Evolutionary conservation across 2,113 vertebrate genomes (phyloP).

Genomic region (Pelmatolapia mariae): DNA sequence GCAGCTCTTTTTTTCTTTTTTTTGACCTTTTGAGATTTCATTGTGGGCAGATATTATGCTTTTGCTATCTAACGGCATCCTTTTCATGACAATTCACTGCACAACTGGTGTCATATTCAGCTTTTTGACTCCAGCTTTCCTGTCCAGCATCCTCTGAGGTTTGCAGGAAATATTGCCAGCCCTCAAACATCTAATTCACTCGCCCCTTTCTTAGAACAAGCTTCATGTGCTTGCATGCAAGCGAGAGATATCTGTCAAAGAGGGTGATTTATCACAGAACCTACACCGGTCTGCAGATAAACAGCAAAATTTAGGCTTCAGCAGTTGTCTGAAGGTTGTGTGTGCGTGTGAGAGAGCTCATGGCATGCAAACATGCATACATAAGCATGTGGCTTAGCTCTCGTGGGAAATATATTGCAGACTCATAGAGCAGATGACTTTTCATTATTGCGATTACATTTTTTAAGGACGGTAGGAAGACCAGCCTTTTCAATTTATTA

Average conservation of each 20-base stretch:
- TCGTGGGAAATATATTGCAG: constrained; percentile 38
- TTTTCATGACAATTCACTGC: background rate
- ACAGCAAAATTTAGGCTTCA: constrained; percentile 41
- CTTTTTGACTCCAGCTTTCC: background rate
- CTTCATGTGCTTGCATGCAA: constrained; percentile 45
- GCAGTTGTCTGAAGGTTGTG: constrained; percentile 18
- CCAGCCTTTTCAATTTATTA: background rate
- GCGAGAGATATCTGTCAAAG: constrained; percentile 32
- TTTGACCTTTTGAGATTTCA: background rate
- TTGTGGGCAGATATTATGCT: background rate
- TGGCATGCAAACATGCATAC: constrained; percentile 17
- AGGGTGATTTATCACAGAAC: constrained; percentile 41
- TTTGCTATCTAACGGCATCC: background rate
- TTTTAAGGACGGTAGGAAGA: constrained; percentile 9
- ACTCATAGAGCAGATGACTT: constrained; percentile 14
- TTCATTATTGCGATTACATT: constrained; percentile 39
- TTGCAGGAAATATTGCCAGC: background rate
- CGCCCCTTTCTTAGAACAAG: background rate
- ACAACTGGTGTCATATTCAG: background rate
- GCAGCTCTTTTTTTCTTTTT: background rate
- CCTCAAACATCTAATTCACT: constrained; percentile 8
- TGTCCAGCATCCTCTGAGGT: background rate
- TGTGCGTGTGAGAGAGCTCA: background rate
- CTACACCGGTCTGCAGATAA: constrained; percentile 28
- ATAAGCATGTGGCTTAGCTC: constrained; percentile 10